phyloP scores from a whole-genome alignment of 2,113 vertebrate species.

The Pyrgilauda ruficollis region DNA sequence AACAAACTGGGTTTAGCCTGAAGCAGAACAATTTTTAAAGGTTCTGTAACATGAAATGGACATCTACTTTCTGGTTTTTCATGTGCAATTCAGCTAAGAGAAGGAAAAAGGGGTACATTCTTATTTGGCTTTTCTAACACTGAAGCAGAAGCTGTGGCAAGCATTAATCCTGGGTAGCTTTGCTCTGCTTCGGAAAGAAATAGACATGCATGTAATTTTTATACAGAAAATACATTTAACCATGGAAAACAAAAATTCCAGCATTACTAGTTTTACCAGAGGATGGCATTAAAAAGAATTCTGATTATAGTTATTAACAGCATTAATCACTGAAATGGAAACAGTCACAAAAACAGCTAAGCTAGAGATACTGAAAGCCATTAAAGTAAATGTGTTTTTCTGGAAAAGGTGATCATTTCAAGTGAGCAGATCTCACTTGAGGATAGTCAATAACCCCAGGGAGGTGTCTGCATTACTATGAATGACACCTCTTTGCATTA shows the following conservation, averaged over 20 bases:
- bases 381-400: background rate
- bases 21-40: background rate
- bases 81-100: background rate
- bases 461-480: background rate
- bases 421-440: background rate
- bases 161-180: background rate
- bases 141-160: background rate
- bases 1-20: background rate
- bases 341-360: background rate
- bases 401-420: background rate
- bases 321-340: background rate
- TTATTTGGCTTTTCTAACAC: background rate
- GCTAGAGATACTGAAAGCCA: background rate
- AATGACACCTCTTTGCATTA: background rate
- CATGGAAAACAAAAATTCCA: background rate
- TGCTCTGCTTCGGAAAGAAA: background rate
- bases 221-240: background rate
- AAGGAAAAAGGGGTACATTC: background rate
- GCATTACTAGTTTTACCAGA: background rate
- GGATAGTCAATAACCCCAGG: background rate
- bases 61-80: rapidly evolving
- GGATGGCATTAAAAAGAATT: background rate
- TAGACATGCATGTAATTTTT: background rate
- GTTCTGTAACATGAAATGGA: background rate
- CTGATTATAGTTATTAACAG: background rate